These are phyloP conservation scores for Drosophila lowei DNA, from an alignment of 1,140 invertebrate species.

Conservation along the genomic window DNA sequence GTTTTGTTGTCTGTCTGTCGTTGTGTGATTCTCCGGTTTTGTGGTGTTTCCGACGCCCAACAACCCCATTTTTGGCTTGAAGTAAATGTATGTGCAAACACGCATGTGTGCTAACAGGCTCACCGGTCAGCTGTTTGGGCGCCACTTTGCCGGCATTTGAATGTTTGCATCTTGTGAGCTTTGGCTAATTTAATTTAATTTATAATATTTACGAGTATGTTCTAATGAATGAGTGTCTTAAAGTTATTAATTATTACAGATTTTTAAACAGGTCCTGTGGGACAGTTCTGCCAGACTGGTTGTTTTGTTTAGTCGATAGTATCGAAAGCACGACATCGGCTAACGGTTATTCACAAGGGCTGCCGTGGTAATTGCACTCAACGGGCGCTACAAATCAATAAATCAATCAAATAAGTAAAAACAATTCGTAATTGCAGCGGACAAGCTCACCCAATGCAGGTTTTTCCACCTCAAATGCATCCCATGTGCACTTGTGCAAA, in stretches of 20 bases:
- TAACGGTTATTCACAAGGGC: constrained; percentile 37
- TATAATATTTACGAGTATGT: no score
- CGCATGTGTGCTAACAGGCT: background rate
- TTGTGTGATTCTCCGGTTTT: background rate
- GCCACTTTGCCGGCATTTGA: background rate
- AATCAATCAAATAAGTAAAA: background rate
- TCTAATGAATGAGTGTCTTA: no score
- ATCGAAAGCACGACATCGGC: no score
- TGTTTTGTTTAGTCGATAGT: background rate
- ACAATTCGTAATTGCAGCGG: no score
- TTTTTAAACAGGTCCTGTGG: background rate
- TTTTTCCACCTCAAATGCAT: constrained; percentile 35
- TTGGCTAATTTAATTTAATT: background rate
- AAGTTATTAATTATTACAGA: background rate
- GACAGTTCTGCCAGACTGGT: constrained; percentile 4
- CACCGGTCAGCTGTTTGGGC: constrained; percentile 19
- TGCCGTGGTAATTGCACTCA: constrained; percentile 47
- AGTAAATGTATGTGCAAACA: no score
- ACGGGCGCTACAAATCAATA: constrained; percentile 24
- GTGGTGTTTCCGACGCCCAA: background rate
- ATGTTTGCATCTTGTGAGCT: background rate
- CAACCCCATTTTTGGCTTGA: constrained; percentile 11
- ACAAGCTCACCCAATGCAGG: constrained; percentile 28
- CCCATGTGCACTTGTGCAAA: constrained; percentile 66
- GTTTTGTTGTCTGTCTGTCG: constrained; percentile 2